Percentiles rank a stretch among this genome's conserved stretches.
These are phyloP conservation scores for Peromyscus melanophrys DNA, from an alignment of 2,797 vertebrate species.

Conservation along the genomic window DNA sequence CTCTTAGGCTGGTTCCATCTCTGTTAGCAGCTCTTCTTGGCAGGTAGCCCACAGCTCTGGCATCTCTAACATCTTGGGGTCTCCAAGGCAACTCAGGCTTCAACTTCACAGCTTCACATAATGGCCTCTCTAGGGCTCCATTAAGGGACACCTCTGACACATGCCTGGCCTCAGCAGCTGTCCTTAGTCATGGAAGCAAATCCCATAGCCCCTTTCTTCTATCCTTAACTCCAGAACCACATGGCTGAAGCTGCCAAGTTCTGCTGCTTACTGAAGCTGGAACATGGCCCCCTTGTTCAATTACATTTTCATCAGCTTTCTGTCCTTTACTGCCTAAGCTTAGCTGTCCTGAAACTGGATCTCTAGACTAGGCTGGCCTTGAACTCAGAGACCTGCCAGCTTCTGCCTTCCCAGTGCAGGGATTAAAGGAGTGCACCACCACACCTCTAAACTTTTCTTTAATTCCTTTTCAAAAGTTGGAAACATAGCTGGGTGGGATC, in stretches of 20 bases:
- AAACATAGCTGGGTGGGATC: not conserved
- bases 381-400: too few species aligned
- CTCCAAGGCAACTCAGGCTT: not conserved
- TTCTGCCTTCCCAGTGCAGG: not conserved
- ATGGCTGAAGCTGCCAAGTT: not conserved
- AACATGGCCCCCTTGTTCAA: not conserved
- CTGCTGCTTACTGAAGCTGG: not conserved
- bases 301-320: not conserved
- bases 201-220: not conserved
- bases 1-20: not conserved
- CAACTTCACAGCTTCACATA: not conserved
- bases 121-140: not conserved
- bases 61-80: not conserved
- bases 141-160: not conserved
- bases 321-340: not conserved
- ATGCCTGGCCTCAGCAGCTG: not conserved
- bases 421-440: not conserved
- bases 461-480: not conserved
- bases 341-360: not conserved
- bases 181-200: not conserved
- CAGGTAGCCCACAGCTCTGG: not conserved
- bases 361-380: not conserved
- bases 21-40: not conserved
- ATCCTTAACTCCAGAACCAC: not conserved
- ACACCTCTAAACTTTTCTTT: not conserved